Evolutionary conservation across 2,888 invertebrate species (phyloP).

Genomic region (Cephus sareptanus): DNA sequence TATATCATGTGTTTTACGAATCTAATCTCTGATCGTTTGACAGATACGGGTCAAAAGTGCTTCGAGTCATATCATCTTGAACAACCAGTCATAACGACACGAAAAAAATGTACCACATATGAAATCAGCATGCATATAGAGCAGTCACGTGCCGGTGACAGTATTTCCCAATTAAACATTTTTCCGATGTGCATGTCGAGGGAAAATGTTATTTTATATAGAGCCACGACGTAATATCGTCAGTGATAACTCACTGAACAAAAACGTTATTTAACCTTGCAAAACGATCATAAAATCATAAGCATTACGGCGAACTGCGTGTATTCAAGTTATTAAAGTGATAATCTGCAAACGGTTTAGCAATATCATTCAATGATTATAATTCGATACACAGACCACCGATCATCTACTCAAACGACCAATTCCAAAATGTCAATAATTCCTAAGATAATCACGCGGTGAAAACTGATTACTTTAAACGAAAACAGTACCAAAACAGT

Average conservation of each 20-base stretch:
- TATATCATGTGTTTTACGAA: background rate
- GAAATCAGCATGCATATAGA: background rate
- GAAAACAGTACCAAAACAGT: background rate
- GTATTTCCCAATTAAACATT: background rate
- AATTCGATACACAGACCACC: background rate
- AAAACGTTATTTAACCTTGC: background rate
- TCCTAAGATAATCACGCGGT: background rate
- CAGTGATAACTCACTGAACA: background rate
- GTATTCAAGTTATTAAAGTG: background rate
- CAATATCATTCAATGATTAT: background rate
- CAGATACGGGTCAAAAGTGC: background rate
- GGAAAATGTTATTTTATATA: background rate
- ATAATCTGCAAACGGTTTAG: background rate
- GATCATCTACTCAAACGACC: background rate
- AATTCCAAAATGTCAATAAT: background rate
- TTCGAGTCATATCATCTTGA: background rate
- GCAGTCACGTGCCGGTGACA: background rate
- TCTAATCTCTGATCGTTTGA: background rate
- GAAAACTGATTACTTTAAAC: background rate
- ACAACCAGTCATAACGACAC: background rate
- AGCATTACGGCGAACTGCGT: background rate
- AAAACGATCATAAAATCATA: background rate
- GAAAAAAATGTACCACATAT: background rate
- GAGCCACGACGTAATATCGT: background rate
- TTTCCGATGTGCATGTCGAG: background rate